Evolutionary conservation across 2,888 invertebrate species (phyloP).

Genomic region (Drosophila seclusa): DNA sequence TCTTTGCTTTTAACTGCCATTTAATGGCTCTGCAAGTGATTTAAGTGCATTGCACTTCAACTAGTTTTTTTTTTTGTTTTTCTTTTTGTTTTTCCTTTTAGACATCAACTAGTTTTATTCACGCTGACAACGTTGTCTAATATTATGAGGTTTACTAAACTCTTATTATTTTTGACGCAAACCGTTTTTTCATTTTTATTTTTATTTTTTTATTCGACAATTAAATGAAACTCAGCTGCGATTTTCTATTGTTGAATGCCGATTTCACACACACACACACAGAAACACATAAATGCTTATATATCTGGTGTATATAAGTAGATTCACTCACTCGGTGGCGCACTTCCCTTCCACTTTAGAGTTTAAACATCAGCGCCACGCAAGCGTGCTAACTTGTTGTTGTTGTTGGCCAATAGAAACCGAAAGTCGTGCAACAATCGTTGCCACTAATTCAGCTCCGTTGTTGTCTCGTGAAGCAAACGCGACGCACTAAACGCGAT

Average conservation of each 20-base stretch:
- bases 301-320: slow-evolving; percentile 1
- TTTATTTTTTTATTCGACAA: background rate
- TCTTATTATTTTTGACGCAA: background rate
- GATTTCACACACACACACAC: slow-evolving; percentile 7
- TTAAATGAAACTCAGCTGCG: slow-evolving; percentile 17
- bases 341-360: slow-evolving; percentile 32
- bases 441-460: slow-evolving; percentile 13
- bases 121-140: slow-evolving; percentile 1
- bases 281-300: background rate
- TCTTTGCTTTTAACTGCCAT: slow-evolving; percentile 26
- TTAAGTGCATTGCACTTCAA: slow-evolving; percentile 59
- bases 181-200: slow-evolving; percentile 14
- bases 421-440: slow-evolving; percentile 33
- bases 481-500: slow-evolving; percentile 77
- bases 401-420: slow-evolving; percentile 47
- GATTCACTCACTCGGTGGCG: slow-evolving; percentile 33
- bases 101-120: slow-evolving; percentile 16
- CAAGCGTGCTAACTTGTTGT: slow-evolving; percentile 49
- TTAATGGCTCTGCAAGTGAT: slow-evolving; percentile 20
- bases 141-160: background rate
- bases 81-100: background rate
- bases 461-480: slow-evolving; percentile 59
- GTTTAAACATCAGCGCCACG: slow-evolving; percentile 48
- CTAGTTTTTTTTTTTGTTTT: slow-evolving; percentile 36
- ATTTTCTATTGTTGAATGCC: slow-evolving; percentile 13